Conservation (phyloP, 2,888 invertebrate species). For the Pachycephus smyrnensis region DNA sequence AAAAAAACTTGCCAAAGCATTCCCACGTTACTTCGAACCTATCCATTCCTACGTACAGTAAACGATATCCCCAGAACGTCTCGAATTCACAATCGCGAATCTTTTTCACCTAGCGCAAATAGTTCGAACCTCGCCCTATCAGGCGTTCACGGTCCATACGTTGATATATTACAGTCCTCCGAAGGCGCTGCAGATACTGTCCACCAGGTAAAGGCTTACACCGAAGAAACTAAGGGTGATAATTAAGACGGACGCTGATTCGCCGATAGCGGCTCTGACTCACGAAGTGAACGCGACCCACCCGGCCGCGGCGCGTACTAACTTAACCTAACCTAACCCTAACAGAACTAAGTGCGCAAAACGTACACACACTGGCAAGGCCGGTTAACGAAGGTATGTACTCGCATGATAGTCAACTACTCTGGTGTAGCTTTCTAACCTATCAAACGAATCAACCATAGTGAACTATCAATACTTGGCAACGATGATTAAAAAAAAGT, state of each 20-base stretch:
- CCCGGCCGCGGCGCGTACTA: slow-evolving; percentile 6
- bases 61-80: background rate
- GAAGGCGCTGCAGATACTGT: slow-evolving; percentile 29
- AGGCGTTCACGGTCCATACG: slow-evolving; percentile 15
- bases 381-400: background rate
- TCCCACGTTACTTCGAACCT: background rate
- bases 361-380: background rate
- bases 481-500: background rate
- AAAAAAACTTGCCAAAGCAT: too few relatives aligned
- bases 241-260: slow-evolving; percentile 67
- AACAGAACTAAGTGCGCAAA: background rate
- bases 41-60: background rate
- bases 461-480: background rate
- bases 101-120: background rate
- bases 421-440: background rate
- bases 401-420: background rate
- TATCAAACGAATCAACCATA: background rate
- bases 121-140: slow-evolving; percentile 31
- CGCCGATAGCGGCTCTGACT: slow-evolving; percentile 55
- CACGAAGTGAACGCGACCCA: slow-evolving; percentile 33
- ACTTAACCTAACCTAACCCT: background rate
- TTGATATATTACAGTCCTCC: slow-evolving; percentile 26
- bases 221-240: slow-evolving; percentile 57
- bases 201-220: slow-evolving; percentile 31
- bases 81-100: background rate